Evolutionary conservation across 64 coral and sea anemone genomes (phyloP).

Genomic region (Orbicella faveolata): DNA sequence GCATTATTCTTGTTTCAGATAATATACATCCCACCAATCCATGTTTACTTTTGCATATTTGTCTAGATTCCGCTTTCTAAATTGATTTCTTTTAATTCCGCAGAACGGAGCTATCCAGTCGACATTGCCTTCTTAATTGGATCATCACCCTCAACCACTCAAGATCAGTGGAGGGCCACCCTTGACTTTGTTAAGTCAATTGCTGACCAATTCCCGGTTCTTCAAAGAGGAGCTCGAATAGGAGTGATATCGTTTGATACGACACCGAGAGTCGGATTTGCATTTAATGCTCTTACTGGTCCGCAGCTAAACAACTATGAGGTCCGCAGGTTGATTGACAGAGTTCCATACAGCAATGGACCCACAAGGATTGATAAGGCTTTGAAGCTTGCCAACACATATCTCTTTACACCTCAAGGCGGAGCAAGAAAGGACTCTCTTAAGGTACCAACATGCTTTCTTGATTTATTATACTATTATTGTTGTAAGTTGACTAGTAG

Average conservation of each 20-base stretch:
- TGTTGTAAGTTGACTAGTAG: not conserved
- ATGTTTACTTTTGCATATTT: no score
- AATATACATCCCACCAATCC: no score
- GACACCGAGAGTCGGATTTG: conserved; percentile 38
- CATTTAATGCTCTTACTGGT: conserved; percentile 48
- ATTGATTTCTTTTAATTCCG: not conserved
- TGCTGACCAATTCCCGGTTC: conserved; percentile 43
- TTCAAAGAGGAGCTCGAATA: conserved; percentile 41
- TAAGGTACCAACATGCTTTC: conserved; percentile 12
- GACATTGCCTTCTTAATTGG: conserved; percentile 64
- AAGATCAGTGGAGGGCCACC: conserved; percentile 36
- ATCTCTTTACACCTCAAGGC: conserved; percentile 53
- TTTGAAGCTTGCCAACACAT: conserved; percentile 51
- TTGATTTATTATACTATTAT: not conserved
- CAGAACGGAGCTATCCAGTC: conserved; percentile 39
- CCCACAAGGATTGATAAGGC: conserved; percentile 64
- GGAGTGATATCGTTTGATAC: conserved; percentile 52
- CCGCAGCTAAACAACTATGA: conserved; percentile 47
- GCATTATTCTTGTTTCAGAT: no score
- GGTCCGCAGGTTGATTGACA: conserved; percentile 34
- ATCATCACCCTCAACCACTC: conserved; percentile 51
- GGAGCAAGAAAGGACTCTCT: conserved; percentile 41
- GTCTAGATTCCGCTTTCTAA: no score
- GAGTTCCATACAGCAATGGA: conserved; percentile 29
- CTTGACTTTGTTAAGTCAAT: conserved; percentile 37